These are phyloP conservation scores for Centroberyx gerrardi DNA, from an alignment of 2,797 vertebrate genomes.

Conservation along the genomic window DNA sequence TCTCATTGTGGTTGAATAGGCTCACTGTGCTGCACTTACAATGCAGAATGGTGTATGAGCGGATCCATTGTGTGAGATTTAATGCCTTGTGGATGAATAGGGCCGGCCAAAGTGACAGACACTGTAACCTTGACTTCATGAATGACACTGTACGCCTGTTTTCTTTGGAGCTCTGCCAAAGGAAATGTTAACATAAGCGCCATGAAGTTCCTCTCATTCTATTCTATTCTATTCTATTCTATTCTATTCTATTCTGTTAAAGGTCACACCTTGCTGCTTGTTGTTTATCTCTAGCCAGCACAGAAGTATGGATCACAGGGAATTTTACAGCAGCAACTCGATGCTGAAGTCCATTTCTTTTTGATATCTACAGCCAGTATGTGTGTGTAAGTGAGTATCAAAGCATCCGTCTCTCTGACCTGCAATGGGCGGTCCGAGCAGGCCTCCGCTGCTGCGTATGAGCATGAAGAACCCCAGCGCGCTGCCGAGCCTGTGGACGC, in stretches of 20 bases:
- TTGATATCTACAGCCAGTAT: slow-evolving; percentile 19
- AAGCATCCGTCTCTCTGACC: slow-evolving; percentile 71
- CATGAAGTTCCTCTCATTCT: not conserved
- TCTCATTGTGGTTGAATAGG: slow-evolving; percentile 51
- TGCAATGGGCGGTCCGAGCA: slow-evolving; percentile 83
- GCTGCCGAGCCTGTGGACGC: slow-evolving; percentile 80
- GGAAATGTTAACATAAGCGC: slow-evolving; percentile 10
- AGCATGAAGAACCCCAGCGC: slow-evolving; percentile 87
- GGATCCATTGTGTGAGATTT: slow-evolving; percentile 49
- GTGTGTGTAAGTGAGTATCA: slow-evolving; percentile 13
- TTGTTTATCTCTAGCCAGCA: slow-evolving; percentile 14
- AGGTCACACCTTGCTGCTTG: not conserved
- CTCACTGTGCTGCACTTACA: slow-evolving; percentile 43
- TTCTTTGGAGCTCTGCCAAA: slow-evolving; percentile 9
- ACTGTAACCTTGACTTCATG: slow-evolving; percentile 39
- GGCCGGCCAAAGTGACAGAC: slow-evolving; percentile 13
- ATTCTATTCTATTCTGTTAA: not conserved
- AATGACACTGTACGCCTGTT: not conserved
- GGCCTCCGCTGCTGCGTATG: slow-evolving; percentile 84
- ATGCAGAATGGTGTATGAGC: slow-evolving; percentile 34
- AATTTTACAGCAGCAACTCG: slow-evolving; percentile 12
- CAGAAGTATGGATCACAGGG: slow-evolving; percentile 10
- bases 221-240: slow-evolving; percentile 1
- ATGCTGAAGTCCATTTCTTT: slow-evolving; percentile 30
- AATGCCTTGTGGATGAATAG: slow-evolving; percentile 32